A percentile compares a stretch with the other conserved stretches of the same genome.
phyloP scores from a whole-genome alignment of 2,113 vertebrate genomes.

The Haplochromis burtoni region DNA sequence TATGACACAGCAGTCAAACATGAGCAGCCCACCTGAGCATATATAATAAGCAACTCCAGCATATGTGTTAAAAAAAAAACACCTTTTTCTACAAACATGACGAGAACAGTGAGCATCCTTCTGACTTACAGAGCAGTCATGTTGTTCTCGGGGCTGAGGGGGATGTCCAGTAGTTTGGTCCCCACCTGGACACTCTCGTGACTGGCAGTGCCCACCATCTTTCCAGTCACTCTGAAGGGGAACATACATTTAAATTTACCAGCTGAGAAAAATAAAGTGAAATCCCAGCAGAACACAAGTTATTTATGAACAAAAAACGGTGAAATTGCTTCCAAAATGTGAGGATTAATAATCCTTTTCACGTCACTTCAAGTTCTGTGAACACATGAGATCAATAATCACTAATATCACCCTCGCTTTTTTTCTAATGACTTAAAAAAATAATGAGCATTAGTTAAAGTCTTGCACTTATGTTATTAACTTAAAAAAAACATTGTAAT shows the following conservation, averaged over 20 bases:
- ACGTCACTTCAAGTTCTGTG: background rate
- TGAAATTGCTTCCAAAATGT: background rate
- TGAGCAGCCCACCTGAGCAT: background rate
- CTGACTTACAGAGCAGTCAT: conserved; percentile 86
- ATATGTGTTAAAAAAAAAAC: background rate
- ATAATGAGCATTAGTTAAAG: background rate
- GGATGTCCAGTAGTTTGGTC: conserved; percentile 87
- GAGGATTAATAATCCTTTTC: background rate
- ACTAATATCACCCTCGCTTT: background rate
- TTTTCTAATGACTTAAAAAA: background rate
- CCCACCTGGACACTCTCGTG: conserved; percentile 85
- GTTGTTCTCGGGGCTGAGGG: conserved; percentile 84
- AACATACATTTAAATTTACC: background rate
- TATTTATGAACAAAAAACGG: accelerated
- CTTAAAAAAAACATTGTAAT: background rate
- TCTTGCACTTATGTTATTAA: background rate
- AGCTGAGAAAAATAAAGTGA: accelerated
- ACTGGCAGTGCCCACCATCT: conserved; percentile 89
- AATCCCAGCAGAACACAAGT: background rate
- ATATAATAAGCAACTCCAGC: background rate
- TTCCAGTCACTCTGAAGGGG: conserved; percentile 79
- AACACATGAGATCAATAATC: background rate
- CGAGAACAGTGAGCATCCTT: background rate
- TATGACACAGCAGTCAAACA: background rate
- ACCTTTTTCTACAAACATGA: background rate